Evolutionary conservation across 2,888 invertebrate species (phyloP).

Genomic region (Cephus pulcher): DNA sequence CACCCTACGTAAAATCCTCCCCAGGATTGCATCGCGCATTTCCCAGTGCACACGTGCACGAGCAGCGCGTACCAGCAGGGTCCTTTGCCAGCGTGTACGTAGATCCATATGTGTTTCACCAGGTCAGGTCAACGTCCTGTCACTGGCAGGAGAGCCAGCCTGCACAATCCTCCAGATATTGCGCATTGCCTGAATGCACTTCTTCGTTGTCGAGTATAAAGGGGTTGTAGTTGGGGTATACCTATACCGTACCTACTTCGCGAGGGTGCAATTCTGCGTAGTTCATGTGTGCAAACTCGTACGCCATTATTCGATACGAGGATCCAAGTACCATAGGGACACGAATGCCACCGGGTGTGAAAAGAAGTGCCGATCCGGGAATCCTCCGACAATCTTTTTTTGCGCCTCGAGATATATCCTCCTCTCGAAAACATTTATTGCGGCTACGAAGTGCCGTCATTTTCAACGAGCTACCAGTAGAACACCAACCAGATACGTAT

Average conservation of each 20-base stretch:
- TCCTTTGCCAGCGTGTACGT: conserved; percentile 42
- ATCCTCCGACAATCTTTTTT: neutral
- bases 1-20: conserved; percentile 54
- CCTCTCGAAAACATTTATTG: neutral
- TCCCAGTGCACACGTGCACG: conserved; percentile 34
- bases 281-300: neutral
- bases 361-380: neutral
- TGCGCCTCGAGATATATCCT: neutral
- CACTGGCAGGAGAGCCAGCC: conserved; percentile 35
- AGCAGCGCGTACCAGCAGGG: conserved; percentile 22
- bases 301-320: neutral
- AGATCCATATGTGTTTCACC: conserved; percentile 65
- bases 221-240: neutral
- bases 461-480: neutral
- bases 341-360: neutral
- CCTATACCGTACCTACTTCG: neutral
- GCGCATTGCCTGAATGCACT: conserved; percentile 37
- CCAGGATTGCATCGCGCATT: conserved; percentile 52
- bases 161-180: conserved; percentile 54
- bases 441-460: neutral
- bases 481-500: neutral
- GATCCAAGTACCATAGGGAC: neutral
- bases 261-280: neutral
- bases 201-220: conserved; percentile 16
- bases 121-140: conserved; percentile 67